Evolutionary conservation across 92 coral and sea anemone species (phyloP), one percentile per base, ranked within the genome.

Genomic region (Diadumene lineata): DNA sequence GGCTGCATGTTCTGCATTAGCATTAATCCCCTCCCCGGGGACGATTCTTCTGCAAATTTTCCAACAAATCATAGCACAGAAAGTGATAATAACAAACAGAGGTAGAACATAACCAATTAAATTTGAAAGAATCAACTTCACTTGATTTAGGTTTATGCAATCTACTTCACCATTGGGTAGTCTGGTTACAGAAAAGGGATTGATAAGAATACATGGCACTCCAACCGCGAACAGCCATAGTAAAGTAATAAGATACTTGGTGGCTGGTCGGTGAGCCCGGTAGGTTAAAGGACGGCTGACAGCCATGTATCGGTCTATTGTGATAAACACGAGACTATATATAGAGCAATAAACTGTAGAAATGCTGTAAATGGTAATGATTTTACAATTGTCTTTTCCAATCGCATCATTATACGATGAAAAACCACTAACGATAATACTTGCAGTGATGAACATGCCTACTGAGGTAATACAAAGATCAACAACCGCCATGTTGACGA

Each of bases 401-500:
- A 70, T 22, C 0, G 0, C 32, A 16, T 76, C 78, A 16, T 30
- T 22, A 7, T 32, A 1, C 83, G 76, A 78, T 27, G 27, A 76
- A 9, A 34, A 34, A 13, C 50, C 30, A 17, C 25, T 0, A 8
- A 23, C 8, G 24, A 69, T n/a, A 34, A 30, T 30, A 4, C 9
- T 78, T n/a, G 68, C 43, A 30, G 46, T 24, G 4, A 9, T 17
- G 0, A 50, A 50, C 6, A 56, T 22, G n/a, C 25, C 11, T 13
- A 24, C 63, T n/a, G 24, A 18, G n/a, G 86, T 76, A 0, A 81
- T 55, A 1, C 84, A 25, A 7, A 80, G 38, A 50, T 88, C 92
- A 16, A 76, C 81, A 18, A 51, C 53, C 0, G 86, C 79, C 89
- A 84, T 80, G 63, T 71, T 88, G 17, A 88, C 56, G 58, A 88